phyloP scores from a whole-genome alignment of 2,113 vertebrate genomes.

The Prinia subflava region DNA sequence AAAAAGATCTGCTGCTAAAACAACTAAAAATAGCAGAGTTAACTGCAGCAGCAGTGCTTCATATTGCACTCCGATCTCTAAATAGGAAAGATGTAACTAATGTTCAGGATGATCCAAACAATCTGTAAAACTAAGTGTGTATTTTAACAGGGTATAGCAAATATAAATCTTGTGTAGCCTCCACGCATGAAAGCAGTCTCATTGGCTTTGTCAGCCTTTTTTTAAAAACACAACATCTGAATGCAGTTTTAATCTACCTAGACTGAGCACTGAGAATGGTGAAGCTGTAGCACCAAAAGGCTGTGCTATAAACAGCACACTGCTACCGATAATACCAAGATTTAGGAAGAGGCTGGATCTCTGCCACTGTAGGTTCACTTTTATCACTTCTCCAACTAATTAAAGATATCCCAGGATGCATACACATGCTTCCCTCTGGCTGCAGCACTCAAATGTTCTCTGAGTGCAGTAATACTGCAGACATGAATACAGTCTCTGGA shows the following conservation, averaged over 20 bases:
- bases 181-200: background rate
- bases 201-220: background rate
- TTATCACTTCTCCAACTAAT: background rate
- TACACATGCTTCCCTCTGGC: background rate
- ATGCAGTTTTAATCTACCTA: background rate
- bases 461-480: background rate
- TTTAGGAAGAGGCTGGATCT: background rate
- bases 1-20: background rate
- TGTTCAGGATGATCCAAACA: background rate
- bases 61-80: background rate
- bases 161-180: background rate
- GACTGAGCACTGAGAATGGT: background rate
- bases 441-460: background rate
- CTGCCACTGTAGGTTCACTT: background rate
- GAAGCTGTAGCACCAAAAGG: background rate
- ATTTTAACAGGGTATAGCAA: background rate
- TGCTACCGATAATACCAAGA: background rate
- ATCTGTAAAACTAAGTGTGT: background rate
- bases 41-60: background rate
- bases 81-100: background rate
- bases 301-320: background rate
- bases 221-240: background rate
- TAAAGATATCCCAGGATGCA: background rate
- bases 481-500: background rate
- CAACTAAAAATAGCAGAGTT: conserved; percentile 4